These are phyloP conservation scores for Amblyjoppa proteus DNA, from an alignment of 2,888 invertebrate genomes.

Conservation along the genomic window DNA sequence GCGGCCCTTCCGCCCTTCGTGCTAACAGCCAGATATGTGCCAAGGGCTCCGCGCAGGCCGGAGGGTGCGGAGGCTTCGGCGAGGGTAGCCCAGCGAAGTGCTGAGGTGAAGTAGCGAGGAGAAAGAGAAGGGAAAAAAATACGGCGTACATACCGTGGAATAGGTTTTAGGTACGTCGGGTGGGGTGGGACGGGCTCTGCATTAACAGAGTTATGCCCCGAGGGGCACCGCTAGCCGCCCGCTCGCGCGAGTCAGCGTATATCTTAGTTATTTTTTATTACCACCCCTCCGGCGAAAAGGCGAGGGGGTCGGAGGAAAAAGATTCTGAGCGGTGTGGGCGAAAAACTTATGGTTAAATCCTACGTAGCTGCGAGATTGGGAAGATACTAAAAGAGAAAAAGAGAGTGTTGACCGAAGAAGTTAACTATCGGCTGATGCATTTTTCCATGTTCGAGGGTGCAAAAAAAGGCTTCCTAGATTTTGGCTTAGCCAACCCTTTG, in stretches of 20 bases:
- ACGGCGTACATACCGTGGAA: slow-evolving; percentile 68
- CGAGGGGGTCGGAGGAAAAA: slow-evolving; percentile 26
- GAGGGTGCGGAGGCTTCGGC: slow-evolving; percentile 32
- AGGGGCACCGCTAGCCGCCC: slow-evolving; percentile 72
- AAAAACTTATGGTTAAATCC: not conserved
- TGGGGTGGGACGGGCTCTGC: slow-evolving; percentile 70
- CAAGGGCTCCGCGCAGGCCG: slow-evolving; percentile 52
- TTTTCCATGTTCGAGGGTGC: not conserved
- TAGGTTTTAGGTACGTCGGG: slow-evolving; percentile 64
- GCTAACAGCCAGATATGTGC: slow-evolving; percentile 66
- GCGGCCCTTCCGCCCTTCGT: slow-evolving; percentile 49
- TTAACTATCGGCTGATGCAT: not conserved
- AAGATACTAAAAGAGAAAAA: too few relatives aligned
- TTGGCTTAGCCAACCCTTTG: not conserved
- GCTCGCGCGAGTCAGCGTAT: slow-evolving; percentile 73
- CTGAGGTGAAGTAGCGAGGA: slow-evolving; percentile 21
- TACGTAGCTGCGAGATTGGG: too few relatives aligned
- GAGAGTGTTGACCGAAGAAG: not conserved
- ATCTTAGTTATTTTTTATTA: slow-evolving; percentile 82
- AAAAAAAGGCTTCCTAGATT: not conserved
- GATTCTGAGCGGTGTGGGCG: not conserved
- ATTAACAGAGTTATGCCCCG: slow-evolving; percentile 81
- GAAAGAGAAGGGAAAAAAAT: slow-evolving; percentile 50
- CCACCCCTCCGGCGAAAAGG: slow-evolving; percentile 71
- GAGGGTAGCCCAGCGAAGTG: slow-evolving; percentile 6